These are phyloP conservation scores for Drosophila leontia DNA, from an alignment of 1,140 invertebrate genomes.

Conservation along the genomic window DNA sequence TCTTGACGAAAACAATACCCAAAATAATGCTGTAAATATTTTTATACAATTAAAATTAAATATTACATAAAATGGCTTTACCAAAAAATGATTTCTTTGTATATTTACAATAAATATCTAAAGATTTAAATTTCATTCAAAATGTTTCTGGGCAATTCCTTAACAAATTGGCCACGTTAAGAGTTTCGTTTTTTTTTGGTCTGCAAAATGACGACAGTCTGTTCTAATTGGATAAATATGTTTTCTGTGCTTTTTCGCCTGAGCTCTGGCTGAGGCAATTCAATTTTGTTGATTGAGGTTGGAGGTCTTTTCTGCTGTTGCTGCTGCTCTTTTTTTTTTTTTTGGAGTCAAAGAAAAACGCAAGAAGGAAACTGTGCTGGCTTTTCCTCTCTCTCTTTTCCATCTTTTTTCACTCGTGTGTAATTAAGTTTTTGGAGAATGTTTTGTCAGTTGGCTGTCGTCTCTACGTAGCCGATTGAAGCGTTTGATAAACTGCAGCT, in stretches of 20 bases:
- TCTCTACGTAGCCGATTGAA: conserved; percentile 29
- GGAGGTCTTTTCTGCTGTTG: conserved; percentile 5
- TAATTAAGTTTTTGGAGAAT: conserved; percentile 40
- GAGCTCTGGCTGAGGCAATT: conserved; percentile 22
- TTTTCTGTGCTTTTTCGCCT: conserved; percentile 14
- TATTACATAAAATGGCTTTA: no score
- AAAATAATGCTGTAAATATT: not conserved
- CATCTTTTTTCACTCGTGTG: conserved; percentile 14
- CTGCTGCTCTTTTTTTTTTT: not conserved
- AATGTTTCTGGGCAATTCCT: not conserved
- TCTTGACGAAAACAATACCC: no score
- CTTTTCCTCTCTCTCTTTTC: not conserved
- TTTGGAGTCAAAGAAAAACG: conserved; percentile 12
- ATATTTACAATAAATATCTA: not conserved
- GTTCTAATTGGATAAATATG: conserved; percentile 41
- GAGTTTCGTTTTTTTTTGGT: not conserved
- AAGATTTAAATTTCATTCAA: not conserved
- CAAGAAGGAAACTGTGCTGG: conserved; percentile 17
- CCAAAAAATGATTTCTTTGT: not conserved
- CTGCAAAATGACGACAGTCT: not conserved
- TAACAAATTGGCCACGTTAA: not conserved
- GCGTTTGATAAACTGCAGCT: conserved; percentile 46
- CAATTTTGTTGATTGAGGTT: conserved; percentile 39
- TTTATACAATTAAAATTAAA: no score
- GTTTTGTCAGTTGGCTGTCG: conserved; percentile 47